These are phyloP conservation scores for Diorhabda sublineata DNA, from an alignment of 1,140 invertebrate species.

Conservation along the genomic window DNA sequence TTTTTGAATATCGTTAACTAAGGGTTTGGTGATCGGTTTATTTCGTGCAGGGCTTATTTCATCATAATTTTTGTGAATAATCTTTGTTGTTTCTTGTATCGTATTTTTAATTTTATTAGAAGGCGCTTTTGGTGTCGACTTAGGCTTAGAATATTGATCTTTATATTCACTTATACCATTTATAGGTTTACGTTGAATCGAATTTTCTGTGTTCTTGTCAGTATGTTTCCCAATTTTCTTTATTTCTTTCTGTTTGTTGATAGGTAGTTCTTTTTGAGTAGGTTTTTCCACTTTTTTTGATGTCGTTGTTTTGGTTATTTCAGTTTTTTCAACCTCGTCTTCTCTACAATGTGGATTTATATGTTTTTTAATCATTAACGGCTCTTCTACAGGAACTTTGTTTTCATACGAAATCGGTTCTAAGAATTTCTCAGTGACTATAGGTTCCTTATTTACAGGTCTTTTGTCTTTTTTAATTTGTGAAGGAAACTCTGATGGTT, in stretches of 20 bases:
- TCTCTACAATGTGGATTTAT: slow-evolving; percentile 35
- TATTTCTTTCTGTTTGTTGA: neutral
- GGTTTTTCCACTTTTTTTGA: too few relatives aligned
- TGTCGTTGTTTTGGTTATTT: slow-evolving; percentile 5
- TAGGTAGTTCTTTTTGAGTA: neutral
- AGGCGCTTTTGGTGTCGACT: slow-evolving; percentile 9
- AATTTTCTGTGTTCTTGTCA: neutral
- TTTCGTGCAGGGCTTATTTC: slow-evolving; percentile 9
- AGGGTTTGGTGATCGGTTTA: slow-evolving; percentile 13
- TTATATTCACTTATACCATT: slow-evolving; percentile 22
- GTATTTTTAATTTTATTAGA: slow-evolving; percentile 8
- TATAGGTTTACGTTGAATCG: neutral
- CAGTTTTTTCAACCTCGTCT: slow-evolving; percentile 23
- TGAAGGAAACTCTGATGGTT: slow-evolving; percentile 13
- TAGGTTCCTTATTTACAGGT: slow-evolving; percentile 8
- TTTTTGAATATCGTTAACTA: slow-evolving; percentile 14
- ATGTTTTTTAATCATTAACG: slow-evolving; percentile 38
- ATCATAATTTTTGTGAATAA: neutral
- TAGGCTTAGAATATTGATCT: slow-evolving; percentile 26
- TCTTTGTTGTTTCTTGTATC: neutral
- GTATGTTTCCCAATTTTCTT: neutral
- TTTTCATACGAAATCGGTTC: slow-evolving; percentile 23
- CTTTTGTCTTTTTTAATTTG: slow-evolving; percentile 10
- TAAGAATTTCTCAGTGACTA: neutral
- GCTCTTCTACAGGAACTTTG: slow-evolving; percentile 39